Conservation (phyloP, 30 jellyfish, hydroid and myxozoan genomes). For the Chrysaora quinquecirrha region DNA sequence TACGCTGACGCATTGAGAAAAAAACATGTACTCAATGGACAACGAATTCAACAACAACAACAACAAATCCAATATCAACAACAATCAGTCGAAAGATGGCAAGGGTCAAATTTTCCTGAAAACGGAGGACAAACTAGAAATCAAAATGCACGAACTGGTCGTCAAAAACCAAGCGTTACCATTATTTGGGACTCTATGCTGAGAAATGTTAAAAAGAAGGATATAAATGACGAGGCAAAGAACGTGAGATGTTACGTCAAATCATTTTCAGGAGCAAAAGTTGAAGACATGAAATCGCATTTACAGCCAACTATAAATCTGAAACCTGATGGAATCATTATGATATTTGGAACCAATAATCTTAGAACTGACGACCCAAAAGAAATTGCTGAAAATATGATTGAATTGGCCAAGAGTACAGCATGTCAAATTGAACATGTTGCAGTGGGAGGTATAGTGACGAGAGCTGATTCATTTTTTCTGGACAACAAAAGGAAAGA, state of each 20-base stretch:
- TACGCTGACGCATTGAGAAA: too few species aligned
- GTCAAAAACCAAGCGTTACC: not conserved
- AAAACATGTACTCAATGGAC: too few species aligned
- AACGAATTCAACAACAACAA: too few species aligned
- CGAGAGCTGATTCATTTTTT: not conserved
- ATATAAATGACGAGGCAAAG: not conserved
- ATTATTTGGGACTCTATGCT: not conserved
- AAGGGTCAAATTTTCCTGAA: too few species aligned
- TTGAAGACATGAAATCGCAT: not conserved
- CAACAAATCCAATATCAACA: too few species aligned
- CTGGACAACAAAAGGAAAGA: not conserved
- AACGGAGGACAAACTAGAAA: too few species aligned
- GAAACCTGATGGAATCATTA: not conserved
- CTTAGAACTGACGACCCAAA: not conserved
- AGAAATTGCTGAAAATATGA: slow-evolving; percentile 6
- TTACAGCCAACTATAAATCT: not conserved
- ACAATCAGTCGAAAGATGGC: too few species aligned
- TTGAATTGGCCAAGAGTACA: slow-evolving; percentile 12
- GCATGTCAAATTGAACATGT: slow-evolving; percentile 23
- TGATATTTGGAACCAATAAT: not conserved
- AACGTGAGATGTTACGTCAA: not conserved
- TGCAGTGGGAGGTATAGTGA: not conserved
- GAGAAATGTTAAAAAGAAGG: not conserved
- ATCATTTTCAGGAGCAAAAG: not conserved
- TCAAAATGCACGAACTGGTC: too few species aligned